These are phyloP conservation scores for Notolabrus celidotus DNA, from an alignment of 2,797 vertebrate genomes.

Conservation along the genomic window DNA sequence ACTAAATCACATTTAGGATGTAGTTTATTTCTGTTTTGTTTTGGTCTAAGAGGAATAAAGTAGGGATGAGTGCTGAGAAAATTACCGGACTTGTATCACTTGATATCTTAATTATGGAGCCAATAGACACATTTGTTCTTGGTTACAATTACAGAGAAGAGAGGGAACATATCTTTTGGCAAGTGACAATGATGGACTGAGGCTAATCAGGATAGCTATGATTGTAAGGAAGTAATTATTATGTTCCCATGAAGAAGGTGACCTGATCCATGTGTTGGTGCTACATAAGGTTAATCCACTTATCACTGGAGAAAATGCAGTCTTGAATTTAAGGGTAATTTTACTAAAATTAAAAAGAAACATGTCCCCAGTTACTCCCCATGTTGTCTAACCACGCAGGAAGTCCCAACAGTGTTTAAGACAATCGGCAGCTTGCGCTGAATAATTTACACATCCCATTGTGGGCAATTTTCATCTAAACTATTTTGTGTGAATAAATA, in stretches of 20 bases:
- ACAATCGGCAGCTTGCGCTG: background rate
- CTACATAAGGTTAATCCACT: background rate
- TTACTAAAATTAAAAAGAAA: background rate
- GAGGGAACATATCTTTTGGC: conserved; percentile 13
- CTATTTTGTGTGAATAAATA: background rate
- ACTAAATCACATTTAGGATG: conserved; percentile 56
- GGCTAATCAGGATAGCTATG: background rate
- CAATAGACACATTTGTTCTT: conserved; percentile 46
- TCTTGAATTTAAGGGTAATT: background rate
- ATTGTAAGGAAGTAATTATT: background rate
- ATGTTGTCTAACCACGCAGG: background rate
- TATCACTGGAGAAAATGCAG: background rate
- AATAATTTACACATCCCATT: background rate
- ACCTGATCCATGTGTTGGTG: conserved; percentile 5
- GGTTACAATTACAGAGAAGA: conserved; percentile 29
- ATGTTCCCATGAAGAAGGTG: background rate
- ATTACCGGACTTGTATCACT: conserved; percentile 42
- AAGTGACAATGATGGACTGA: conserved; percentile 21
- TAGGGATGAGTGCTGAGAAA: conserved; percentile 44
- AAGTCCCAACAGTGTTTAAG: background rate
- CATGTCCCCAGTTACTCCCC: background rate
- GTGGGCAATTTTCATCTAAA: background rate
- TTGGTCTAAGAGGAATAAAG: conserved; percentile 42
- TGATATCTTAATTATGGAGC: conserved; percentile 58
- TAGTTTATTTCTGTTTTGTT: conserved; percentile 47